Base-by-base conservation (phyloP, 2,888 invertebrate genomes). In the Drosophila picticornis region DNA sequence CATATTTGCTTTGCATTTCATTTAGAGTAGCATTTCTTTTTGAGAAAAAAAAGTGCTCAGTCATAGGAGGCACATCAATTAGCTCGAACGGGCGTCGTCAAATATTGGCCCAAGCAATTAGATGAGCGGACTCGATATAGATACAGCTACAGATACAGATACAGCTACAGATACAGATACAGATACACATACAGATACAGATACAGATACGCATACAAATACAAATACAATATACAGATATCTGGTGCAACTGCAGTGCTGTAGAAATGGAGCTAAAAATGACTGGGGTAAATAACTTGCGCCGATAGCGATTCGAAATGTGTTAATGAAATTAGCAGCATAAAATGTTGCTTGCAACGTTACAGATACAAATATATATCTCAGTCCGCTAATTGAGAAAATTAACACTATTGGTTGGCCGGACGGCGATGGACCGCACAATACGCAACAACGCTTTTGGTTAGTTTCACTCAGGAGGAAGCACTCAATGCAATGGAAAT, bases 251-350 rank as follows among this genome's bases (percentile, higher is more conserved):
- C 66, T 75, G 80, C 79, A 72, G 43, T 50, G 66, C 56, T 52
- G 34, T 70, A 25, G 58, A 78, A 72, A 60, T 75, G 76, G 55
- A 56, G 69, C 70, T 52, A 69, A 59, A 65, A 60, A 64, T 50
- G 55, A 57, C 61, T 29, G 59, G 53, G 70, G 77, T 62, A 81
- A 84, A 85, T 72, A 83, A 65, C 87, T 79, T 72, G 63, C 75
- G 70, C 64, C 71, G 78, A 70, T 73, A 66, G 82, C 80, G 77
- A 75, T 79, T 60, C 61, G 60, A 71, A 75, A 90, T 76, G 90
- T 90, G 90, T 90, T 90, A 90, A 90, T 90, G 90, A 90, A 90
- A 90, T 90, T 90, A 90, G 90, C 90, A 88, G 81, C 90, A 90
- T 87, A 84, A 88, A 88, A 84, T 87, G 68, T 62, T 72, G 77